Percentiles rank a stretch among this genome's conserved stretches.
These are phyloP conservation scores for Oxyteleia sp. DNA, from an alignment of 2,888 invertebrate species.

Conservation along the genomic window DNA sequence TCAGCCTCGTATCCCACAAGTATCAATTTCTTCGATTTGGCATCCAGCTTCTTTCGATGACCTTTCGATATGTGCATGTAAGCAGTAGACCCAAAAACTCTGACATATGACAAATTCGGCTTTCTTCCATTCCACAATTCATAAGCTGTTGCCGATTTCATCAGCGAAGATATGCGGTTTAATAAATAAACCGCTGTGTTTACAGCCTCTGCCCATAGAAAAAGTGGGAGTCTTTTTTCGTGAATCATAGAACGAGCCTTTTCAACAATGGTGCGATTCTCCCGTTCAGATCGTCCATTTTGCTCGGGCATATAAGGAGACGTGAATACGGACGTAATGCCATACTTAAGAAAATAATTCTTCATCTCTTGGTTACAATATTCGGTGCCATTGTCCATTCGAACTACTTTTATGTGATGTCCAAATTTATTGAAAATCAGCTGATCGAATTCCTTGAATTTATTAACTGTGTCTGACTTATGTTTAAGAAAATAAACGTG, in stretches of 20 bases:
- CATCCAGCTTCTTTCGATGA: constrained; percentile 31
- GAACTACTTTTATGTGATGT: constrained; percentile 25
- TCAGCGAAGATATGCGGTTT: not conserved
- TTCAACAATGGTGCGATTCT: constrained; percentile 36
- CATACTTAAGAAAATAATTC: constrained; percentile 4
- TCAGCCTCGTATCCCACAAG: constrained; percentile 50
- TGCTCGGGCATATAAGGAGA: constrained; percentile 35
- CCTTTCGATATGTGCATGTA: constrained; percentile 71
- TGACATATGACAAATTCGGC: constrained; percentile 57
- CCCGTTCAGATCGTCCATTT: constrained; percentile 20
- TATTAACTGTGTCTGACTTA: constrained; percentile 46
- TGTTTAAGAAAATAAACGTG: constrained; percentile 56
- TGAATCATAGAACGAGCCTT: constrained; percentile 43
- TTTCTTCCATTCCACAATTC: constrained; percentile 69
- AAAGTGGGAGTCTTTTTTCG: constrained; percentile 65
- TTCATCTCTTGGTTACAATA: not conserved
- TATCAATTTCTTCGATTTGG: constrained; percentile 22
- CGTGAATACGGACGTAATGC: constrained; percentile 41
- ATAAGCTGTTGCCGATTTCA: constrained; percentile 38
- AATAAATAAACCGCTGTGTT: constrained; percentile 15
- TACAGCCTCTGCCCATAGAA: constrained; percentile 43
- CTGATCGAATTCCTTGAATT: not conserved
- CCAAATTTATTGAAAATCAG: constrained; percentile 15
- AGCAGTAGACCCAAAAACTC: constrained; percentile 73
- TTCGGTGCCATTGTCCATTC: constrained; percentile 15